Base-by-base conservation (phyloP, 2,888 invertebrate genomes). In the Perithous albicinctus region DNA sequence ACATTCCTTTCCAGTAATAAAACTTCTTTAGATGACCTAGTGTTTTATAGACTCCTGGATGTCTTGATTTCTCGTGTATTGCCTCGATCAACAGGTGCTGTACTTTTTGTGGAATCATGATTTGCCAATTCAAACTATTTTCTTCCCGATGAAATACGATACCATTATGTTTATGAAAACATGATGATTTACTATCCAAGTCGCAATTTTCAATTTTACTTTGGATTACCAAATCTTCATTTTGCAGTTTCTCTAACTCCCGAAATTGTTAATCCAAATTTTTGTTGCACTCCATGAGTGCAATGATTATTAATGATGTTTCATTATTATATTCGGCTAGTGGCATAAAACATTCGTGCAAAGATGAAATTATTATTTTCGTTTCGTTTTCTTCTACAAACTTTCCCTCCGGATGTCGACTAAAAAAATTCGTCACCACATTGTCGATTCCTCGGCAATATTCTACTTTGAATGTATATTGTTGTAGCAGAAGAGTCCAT, bases 401-500 rank as follows among this genome's bases (percentile, higher is more conserved):
- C 1, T 48, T 48, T 20, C 20, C 20, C 8, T 18, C 8, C 7
- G 48, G 48, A 20, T 48, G 18, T 7, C 48, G 6, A 8, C 48
- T 48, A 18, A 48, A 48, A 6, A 48, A 48, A 20, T 48, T 20
- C 6, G 48, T 12, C 6, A 48, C 48, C 1, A 48, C 20, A 7
- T 48, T 48, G 8, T 48, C 48, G 18, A 48, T 12, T 1, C 48
- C 48, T n/a, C 59, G 3, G 32, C 56, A 56, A 15, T 56, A 29
- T 20, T 2, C 20, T n/a, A 56, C 56, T 0, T 64, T 10, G 18
- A 61, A 63, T 8, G 67, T 46, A 54, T 69, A 80, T 48, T 80
- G 76, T 48, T 64, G 76, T 8, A 29, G 38, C 35, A 43, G 43
- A n/a, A 72, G 2, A 23, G 12, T 46, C 51, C 51, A 69, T n/a